A percentile compares a stretch with the other conserved stretches of the same genome.
Conservation (phyloP, 2,888 invertebrate species). For the Conops quadrifasciatus region DNA sequence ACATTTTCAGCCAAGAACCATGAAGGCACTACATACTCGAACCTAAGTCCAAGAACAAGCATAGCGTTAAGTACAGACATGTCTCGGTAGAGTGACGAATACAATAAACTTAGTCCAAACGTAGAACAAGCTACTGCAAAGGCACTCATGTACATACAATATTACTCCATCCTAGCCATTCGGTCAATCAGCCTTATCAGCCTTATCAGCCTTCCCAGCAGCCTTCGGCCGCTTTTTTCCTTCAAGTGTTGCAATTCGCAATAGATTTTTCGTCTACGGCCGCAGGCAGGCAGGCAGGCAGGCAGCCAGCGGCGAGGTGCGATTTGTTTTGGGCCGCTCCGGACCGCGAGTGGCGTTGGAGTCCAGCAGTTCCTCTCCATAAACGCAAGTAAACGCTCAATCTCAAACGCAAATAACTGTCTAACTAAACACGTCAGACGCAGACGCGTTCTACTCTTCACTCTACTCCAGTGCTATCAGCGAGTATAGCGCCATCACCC, state of each 20-base stretch:
- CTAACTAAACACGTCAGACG: slow-evolving; percentile 20
- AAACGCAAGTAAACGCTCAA: slow-evolving; percentile 25
- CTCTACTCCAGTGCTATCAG: slow-evolving; percentile 14
- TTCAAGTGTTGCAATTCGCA: slow-evolving; percentile 32
- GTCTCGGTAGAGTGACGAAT: slow-evolving; percentile 1
- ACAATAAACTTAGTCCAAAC: slow-evolving; percentile 45
- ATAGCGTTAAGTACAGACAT: slow-evolving; percentile 32
- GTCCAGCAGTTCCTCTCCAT: slow-evolving; percentile 18
- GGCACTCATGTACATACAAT: slow-evolving; percentile 5
- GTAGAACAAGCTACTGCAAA: slow-evolving; percentile 16
- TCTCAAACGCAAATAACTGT: slow-evolving; percentile 19
- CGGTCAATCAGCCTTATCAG: slow-evolving; percentile 4
- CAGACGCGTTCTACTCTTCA: slow-evolving; percentile 27
- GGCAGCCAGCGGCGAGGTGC: background rate
- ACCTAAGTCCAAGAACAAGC: slow-evolving; percentile 3
- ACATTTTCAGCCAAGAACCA: slow-evolving; percentile 15
- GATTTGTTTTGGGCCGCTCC: slow-evolving; percentile 1
- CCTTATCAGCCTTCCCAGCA: slow-evolving; percentile 7
- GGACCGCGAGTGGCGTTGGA: slow-evolving; percentile 9
- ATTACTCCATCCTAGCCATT: slow-evolving; percentile 17
- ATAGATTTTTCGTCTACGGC: slow-evolving; percentile 25
- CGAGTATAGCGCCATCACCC: slow-evolving; percentile 19
- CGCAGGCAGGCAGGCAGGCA: background rate
- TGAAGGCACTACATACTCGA: slow-evolving; percentile 24
- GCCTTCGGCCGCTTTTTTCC: slow-evolving; percentile 28